These are phyloP conservation scores for Odocoileus hemionus DNA, from an alignment of 2,113 vertebrate genomes.

Conservation along the genomic window DNA sequence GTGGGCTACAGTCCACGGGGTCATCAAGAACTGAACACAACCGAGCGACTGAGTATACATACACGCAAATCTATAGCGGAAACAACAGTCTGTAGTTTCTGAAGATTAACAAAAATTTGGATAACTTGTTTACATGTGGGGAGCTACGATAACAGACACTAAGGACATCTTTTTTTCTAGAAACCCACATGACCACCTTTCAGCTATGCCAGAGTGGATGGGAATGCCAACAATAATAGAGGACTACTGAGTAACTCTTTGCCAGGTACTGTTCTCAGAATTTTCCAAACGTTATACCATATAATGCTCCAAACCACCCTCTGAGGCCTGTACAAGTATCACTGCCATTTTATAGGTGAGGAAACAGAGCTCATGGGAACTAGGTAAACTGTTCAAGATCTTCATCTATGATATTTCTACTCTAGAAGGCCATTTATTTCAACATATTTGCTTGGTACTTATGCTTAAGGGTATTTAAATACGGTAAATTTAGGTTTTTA, in stretches of 20 bases:
- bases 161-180: background rate
- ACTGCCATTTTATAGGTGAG: background rate
- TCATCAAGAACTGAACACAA: background rate
- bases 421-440: constrained; percentile 6
- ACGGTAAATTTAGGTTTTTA: background rate
- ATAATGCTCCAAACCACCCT: no score
- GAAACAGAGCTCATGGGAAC: background rate
- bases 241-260: no score
- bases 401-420: background rate
- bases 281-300: background rate
- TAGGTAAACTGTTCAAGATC: background rate
- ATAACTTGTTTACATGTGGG: background rate
- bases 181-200: background rate
- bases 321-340: background rate
- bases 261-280: background rate
- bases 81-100: background rate
- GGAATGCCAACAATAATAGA: background rate
- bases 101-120: background rate
- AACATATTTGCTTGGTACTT: background rate
- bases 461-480: background rate
- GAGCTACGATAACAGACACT: background rate
- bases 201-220: background rate
- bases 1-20: background rate
- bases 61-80: background rate
- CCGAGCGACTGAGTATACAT: background rate